Conservation (phyloP, 2,113 vertebrate species). For the Clinocottus analis region DNA sequence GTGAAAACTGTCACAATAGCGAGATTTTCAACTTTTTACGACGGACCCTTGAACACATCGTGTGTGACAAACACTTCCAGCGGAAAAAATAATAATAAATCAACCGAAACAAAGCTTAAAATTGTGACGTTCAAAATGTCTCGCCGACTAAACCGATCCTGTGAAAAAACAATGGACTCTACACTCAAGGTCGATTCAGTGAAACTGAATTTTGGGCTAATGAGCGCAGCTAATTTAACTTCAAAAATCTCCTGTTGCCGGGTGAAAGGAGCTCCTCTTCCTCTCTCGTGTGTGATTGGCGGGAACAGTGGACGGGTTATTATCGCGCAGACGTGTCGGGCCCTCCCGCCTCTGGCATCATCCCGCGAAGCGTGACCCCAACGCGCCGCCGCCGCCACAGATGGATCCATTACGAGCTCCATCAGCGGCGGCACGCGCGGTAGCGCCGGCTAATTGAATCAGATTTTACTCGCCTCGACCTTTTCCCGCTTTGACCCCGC, state of each 20-base stretch:
- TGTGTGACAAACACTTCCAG: no score
- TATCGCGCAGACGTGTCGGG: conserved; percentile 26
- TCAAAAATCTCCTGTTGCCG: neutral
- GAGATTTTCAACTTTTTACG: no score
- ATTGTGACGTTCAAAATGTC: no score
- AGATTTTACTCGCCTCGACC: conserved; percentile 18
- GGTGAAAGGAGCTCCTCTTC: conserved; percentile 4
- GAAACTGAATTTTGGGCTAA: no score
- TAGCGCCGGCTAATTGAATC: conserved; percentile 15
- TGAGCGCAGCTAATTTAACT: no score
- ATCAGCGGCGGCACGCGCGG: conserved; percentile 8
- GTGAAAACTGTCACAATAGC: no score
- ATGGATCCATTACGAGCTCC: conserved; percentile 53
- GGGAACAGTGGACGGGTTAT: conserved; percentile 15
- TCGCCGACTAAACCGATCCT: no score
- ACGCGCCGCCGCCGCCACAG: conserved; percentile 25
- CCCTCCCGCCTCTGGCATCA: conserved; percentile 19
- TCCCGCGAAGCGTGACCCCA: neutral
- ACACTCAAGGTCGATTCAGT: no score
- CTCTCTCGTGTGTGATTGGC: conserved; percentile 16
- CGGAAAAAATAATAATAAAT: no score
- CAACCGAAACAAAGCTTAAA: no score
- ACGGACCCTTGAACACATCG: no score
- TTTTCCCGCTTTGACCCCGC: neutral
- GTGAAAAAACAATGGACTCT: no score